Evolutionary conservation across 2,888 invertebrate genomes (phyloP).

Genomic region (Meteorus cinctellus): DNA sequence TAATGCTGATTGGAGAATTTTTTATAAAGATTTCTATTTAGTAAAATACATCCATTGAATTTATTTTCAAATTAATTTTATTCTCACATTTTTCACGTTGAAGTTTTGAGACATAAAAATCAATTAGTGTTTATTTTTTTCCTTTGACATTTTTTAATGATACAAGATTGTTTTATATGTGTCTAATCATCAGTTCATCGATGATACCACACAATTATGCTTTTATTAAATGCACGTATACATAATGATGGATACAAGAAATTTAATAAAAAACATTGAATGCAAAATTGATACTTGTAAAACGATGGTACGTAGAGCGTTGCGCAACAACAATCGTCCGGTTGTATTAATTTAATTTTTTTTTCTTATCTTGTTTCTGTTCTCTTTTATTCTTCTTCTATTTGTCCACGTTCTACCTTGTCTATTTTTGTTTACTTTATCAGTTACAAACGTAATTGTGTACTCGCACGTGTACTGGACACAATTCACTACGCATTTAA

Average conservation of each 20-base stretch:
- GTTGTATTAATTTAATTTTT: not conserved
- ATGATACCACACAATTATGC: not conserved
- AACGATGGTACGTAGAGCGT: not conserved
- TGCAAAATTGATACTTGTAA: constrained; percentile 1
- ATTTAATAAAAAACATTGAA: constrained; percentile 9
- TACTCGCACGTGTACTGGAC: not conserved
- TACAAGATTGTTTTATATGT: not conserved
- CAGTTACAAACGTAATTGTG: not conserved
- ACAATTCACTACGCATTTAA: not conserved
- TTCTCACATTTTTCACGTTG: too few relatives aligned
- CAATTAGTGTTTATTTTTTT: too few relatives aligned
- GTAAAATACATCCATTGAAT: too few relatives aligned
- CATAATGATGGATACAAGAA: not conserved
- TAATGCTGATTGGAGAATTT: too few relatives aligned
- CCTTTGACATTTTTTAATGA: too few relatives aligned
- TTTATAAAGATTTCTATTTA: too few relatives aligned
- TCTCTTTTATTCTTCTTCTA: not conserved
- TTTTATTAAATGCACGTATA: not conserved
- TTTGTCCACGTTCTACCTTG: not conserved
- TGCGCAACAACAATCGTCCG: not conserved
- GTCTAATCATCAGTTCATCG: not conserved
- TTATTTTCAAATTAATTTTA: too few relatives aligned
- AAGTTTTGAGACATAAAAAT: too few relatives aligned
- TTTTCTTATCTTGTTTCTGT: too few relatives aligned
- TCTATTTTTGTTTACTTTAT: not conserved